phyloP scores from a whole-genome alignment of 2,888 invertebrate species.

The Leptopilina drosophilae region DNA sequence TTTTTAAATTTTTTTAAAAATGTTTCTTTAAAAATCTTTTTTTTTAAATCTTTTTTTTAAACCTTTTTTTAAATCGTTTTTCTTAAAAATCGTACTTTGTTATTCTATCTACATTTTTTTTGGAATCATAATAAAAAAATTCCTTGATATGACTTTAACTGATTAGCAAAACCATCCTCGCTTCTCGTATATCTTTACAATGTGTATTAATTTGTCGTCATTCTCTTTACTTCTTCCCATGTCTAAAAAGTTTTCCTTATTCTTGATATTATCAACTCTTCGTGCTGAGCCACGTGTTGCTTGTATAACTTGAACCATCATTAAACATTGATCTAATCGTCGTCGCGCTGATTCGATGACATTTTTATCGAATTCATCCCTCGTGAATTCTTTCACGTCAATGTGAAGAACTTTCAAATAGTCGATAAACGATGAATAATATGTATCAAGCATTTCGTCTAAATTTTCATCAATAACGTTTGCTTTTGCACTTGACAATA shows the following conservation, averaged over 20 bases:
- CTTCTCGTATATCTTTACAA: conserved; percentile 64
- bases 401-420: conserved; percentile 62
- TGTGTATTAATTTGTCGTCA: conserved; percentile 66
- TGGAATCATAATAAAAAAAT: not conserved
- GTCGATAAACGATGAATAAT: conserved; percentile 69
- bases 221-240: conserved; percentile 64
- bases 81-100: not conserved
- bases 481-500: conserved; percentile 69
- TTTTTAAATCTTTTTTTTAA: too few species aligned
- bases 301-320: conserved; percentile 75
- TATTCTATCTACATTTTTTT: not conserved
- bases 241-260: conserved; percentile 63
- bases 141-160: not conserved
- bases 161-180: conserved; percentile 67
- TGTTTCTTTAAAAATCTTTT: too few species aligned
- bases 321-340: conserved; percentile 70
- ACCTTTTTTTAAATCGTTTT: too few species aligned
- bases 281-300: conserved; percentile 65
- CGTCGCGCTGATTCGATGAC: conserved; percentile 65
- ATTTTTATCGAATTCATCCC: conserved; percentile 61
- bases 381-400: conserved; percentile 59
- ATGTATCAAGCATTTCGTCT: conserved; percentile 67
- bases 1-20: too few species aligned
- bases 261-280: conserved; percentile 63
- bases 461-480: conserved; percentile 68